These are phyloP conservation scores for Pterocles burchelli DNA, from an alignment of 2,113 vertebrate genomes.

Conservation along the genomic window DNA sequence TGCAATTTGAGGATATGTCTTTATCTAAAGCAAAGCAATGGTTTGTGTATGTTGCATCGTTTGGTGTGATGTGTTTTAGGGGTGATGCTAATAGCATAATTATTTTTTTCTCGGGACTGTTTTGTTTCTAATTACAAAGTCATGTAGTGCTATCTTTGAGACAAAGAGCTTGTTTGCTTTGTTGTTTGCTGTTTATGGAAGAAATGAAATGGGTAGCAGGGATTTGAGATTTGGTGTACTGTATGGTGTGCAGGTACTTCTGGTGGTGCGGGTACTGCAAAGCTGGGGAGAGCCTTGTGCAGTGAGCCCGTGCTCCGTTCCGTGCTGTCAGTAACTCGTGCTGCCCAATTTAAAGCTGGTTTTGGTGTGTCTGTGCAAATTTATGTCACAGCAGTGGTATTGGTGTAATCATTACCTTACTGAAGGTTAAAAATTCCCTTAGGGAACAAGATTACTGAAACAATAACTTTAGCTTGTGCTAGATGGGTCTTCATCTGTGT, in stretches of 20 bases:
- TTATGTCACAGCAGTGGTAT: neutral
- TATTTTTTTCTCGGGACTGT: neutral
- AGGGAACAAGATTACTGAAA: neutral
- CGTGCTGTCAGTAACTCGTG: rapidly evolving
- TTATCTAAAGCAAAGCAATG: neutral
- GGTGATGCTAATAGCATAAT: neutral
- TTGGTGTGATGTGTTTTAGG: neutral
- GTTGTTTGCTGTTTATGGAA: neutral
- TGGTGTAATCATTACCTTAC: neutral
- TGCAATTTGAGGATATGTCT: neutral
- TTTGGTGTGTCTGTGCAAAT: neutral
- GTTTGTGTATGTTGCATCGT: neutral
- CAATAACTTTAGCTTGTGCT: slow-evolving; percentile 1
- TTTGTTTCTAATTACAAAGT: neutral
- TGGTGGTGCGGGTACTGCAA: rapidly evolving
- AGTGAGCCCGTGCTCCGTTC: neutral
- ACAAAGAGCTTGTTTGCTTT: neutral
- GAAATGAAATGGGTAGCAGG: neutral
- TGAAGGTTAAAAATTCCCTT: neutral
- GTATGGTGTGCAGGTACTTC: neutral
- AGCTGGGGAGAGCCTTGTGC: rapidly evolving
- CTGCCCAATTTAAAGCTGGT: neutral
- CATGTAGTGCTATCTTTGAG: neutral
- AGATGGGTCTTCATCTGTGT: neutral
- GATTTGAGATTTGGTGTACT: neutral